Percentiles rank a stretch among this genome's conserved stretches.
Conservation (phyloP, 1,140 invertebrate species). For the Drosophila bipectinata region DNA sequence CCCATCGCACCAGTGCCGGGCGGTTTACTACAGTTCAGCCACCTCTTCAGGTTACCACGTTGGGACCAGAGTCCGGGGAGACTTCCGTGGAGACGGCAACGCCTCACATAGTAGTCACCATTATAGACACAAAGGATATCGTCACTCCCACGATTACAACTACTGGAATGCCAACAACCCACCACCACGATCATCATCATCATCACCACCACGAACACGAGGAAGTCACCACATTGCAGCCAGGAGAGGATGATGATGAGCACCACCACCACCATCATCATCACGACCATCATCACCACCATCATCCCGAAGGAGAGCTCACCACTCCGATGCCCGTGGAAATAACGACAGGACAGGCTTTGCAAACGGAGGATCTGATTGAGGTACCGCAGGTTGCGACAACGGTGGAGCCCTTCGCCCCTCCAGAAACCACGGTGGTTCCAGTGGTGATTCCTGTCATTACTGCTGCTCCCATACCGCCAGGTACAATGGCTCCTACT, state of each 20-base stretch:
- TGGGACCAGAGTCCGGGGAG: slow-evolving; percentile 24
- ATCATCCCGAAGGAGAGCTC: slow-evolving; percentile 16
- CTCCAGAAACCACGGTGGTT: slow-evolving; percentile 25
- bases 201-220: slow-evolving; percentile 20
- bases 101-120: slow-evolving; percentile 67
- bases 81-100: slow-evolving; percentile 42
- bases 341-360: slow-evolving; percentile 46
- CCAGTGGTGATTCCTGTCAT: slow-evolving; percentile 6
- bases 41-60: slow-evolving; percentile 38
- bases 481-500: slow-evolving; percentile 16
- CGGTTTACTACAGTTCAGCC: slow-evolving; percentile 66
- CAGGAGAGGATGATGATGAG: slow-evolving; percentile 35
- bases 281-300: slow-evolving; percentile 28
- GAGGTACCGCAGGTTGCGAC: slow-evolving; percentile 34
- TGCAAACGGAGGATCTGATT: slow-evolving; percentile 71
- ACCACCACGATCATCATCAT: slow-evolving; percentile 44
- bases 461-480: slow-evolving; percentile 12
- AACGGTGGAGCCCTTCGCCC: slow-evolving; percentile 20
- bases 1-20: slow-evolving; percentile 66
- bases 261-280: slow-evolving; percentile 41
- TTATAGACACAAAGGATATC: slow-evolving; percentile 37
- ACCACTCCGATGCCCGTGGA: slow-evolving; percentile 42
- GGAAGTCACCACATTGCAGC: slow-evolving; percentile 33
- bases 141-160: slow-evolving; percentile 17
- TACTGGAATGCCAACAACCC: slow-evolving; percentile 28